Conservation (phyloP, 2,797 vertebrate species). For the Kryptopterus vitreolus region DNA sequence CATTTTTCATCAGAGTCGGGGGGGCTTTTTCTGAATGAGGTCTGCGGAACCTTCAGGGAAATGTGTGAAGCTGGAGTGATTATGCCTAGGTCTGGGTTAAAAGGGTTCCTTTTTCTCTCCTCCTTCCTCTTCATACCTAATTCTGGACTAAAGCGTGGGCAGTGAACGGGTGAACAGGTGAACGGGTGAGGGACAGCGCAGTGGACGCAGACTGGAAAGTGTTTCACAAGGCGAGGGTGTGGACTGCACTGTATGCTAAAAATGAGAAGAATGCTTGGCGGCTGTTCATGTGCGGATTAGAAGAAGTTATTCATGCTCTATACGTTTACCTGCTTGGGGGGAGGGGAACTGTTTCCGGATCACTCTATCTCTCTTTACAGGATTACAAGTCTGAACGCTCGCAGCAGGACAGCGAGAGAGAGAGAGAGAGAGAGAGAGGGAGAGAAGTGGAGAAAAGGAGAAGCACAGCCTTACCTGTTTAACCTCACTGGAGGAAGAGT, state of each 20-base stretch:
- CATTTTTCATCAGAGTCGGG: constrained; percentile 39
- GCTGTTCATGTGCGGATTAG: constrained; percentile 45
- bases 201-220: constrained; percentile 19
- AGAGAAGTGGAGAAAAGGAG: constrained; percentile 4
- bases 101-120: neutral
- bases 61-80: constrained; percentile 11
- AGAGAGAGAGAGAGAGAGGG: neutral
- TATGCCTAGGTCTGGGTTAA: neutral
- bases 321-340: constrained; percentile 39
- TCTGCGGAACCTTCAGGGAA: constrained; percentile 9
- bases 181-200: constrained; percentile 8
- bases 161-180: neutral
- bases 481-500: constrained; percentile 23
- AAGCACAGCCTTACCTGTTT: constrained; percentile 23
- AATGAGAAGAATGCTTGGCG: constrained; percentile 47
- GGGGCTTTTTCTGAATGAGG: constrained; percentile 32
- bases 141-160: neutral
- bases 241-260: constrained; percentile 11
- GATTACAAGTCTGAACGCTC: neutral
- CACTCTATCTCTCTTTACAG: constrained; percentile 1
- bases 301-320: constrained; percentile 15
- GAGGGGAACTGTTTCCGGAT: constrained; percentile 26
- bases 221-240: constrained; percentile 26
- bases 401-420: neutral
- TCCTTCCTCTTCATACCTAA: constrained; percentile 27